A percentile compares a stretch with the other conserved stretches of the same genome.
Conservation (phyloP, 2,888 invertebrate species). For the Antheraea yamamai region DNA sequence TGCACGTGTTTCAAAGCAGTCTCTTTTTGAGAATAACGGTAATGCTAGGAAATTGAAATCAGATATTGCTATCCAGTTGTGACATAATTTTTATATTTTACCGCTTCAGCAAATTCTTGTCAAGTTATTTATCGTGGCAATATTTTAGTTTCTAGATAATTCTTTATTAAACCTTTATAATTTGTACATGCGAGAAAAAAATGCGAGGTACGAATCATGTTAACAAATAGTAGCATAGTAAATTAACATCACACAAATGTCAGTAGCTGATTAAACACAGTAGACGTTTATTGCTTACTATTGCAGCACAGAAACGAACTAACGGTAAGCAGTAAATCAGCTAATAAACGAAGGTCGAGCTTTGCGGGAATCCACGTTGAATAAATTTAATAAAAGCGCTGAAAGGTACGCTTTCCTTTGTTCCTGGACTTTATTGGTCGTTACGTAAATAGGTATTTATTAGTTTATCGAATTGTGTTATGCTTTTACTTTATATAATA, state of each 20-base stretch:
- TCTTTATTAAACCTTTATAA: too few relatives aligned
- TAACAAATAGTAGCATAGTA: background rate
- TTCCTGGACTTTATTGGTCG: background rate
- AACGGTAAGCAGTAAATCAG: slow-evolving; percentile 10
- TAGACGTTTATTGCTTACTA: slow-evolving; percentile 9
- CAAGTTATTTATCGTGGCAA: too few relatives aligned
- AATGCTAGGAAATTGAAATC: too few relatives aligned
- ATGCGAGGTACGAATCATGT: background rate
- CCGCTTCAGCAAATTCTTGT: too few relatives aligned
- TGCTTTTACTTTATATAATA: background rate
- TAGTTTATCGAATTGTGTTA: background rate
- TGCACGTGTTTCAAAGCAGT: too few relatives aligned
- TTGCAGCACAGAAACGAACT: slow-evolving; percentile 6
- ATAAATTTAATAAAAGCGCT: slow-evolving; percentile 9
- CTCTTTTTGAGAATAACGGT: too few relatives aligned
- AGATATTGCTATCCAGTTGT: too few relatives aligned
- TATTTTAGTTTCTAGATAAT: too few relatives aligned
- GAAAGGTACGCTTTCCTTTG: slow-evolving; percentile 1
- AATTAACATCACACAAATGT: slow-evolving; percentile 7
- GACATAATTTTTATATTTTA: too few relatives aligned
- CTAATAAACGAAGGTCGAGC: slow-evolving; percentile 7
- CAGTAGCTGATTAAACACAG: slow-evolving; percentile 10
- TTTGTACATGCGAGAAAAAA: too few relatives aligned
- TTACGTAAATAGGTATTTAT: background rate
- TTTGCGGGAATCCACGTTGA: slow-evolving; percentile 12